Conservation (phyloP, 1,140 invertebrate genomes). For the Acromyrmex charruanus region DNA sequence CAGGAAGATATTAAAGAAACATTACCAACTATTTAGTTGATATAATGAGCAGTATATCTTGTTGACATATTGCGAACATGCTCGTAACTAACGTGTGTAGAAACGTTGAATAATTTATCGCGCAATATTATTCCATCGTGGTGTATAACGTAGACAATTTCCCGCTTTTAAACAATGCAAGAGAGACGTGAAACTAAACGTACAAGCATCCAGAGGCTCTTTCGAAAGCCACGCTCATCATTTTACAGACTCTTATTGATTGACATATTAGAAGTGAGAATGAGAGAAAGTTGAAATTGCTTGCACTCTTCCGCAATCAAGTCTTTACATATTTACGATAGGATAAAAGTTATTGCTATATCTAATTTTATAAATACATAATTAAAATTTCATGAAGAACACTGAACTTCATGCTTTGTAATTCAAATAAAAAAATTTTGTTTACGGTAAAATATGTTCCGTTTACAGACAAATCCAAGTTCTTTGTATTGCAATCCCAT, state of each 20-base stretch:
- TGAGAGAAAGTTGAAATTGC: constrained; percentile 31
- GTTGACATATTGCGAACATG: background rate
- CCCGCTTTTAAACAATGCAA: background rate
- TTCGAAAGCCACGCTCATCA: constrained; percentile 41
- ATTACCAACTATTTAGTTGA: background rate
- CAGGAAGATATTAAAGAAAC: background rate
- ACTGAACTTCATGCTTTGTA: background rate
- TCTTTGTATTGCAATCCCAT: background rate
- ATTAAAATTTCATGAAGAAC: background rate
- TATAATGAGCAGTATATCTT: constrained; percentile 12
- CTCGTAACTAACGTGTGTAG: background rate
- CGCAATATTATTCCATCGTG: background rate
- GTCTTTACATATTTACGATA: background rate
- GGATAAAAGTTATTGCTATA: background rate
- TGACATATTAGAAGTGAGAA: constrained; percentile 34
- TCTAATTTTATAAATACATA: background rate
- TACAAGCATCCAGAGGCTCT: background rate
- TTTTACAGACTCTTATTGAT: constrained; percentile 8
- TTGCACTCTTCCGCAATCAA: background rate
- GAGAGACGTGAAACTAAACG: constrained; percentile 10
- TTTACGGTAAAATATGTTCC: background rate
- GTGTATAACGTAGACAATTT: background rate
- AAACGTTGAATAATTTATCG: constrained; percentile 46
- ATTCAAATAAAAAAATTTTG: background rate
- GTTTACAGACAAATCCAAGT: background rate